These are phyloP conservation scores for Polydrusus cervinus DNA, from an alignment of 2,888 invertebrate genomes.

Conservation along the genomic window DNA sequence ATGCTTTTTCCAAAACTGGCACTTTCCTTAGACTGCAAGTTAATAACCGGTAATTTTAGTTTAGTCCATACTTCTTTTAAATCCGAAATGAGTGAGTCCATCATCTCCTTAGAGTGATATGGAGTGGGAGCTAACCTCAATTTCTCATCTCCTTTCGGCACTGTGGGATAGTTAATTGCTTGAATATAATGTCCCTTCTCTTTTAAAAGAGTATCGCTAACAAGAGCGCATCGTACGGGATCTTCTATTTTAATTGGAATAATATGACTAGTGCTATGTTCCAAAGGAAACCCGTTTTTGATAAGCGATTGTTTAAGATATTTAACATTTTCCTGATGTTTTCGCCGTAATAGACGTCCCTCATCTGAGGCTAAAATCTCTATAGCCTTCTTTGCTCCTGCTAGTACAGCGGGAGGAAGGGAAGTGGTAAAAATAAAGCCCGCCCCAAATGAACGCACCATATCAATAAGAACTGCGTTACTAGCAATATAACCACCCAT, in stretches of 20 bases:
- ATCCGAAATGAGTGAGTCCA: conserved; percentile 86
- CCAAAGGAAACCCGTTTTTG: conserved; percentile 87
- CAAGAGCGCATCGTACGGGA: conserved; percentile 84
- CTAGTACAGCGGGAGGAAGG: conserved; percentile 92
- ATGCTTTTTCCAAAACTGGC: neutral
- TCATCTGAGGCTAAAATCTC: conserved; percentile 90
- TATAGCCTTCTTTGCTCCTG: conserved; percentile 89
- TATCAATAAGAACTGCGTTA: conserved; percentile 85
- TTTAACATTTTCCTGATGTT: conserved; percentile 91
- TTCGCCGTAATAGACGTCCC: conserved; percentile 82
- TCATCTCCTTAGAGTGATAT: conserved; percentile 89
- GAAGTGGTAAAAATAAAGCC: conserved; percentile 99
- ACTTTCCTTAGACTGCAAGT: conserved; percentile 71
- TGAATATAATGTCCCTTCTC: conserved; percentile 95
- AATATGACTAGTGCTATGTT: conserved; percentile 95
- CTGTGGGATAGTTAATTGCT: conserved; percentile 98
- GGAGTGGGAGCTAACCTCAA: conserved; percentile 96
- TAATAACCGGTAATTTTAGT: conserved; percentile 80
- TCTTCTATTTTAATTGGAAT: conserved; percentile 96
- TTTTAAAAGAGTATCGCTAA: conserved; percentile 89
- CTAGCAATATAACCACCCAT: conserved; percentile 75
- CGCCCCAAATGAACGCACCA: conserved; percentile 95
- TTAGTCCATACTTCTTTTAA: conserved; percentile 87
- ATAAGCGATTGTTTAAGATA: conserved; percentile 87
- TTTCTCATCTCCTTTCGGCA: conserved; percentile 93